Evolutionary conservation across 2,113 vertebrate genomes (phyloP), one percentile per base, ranked within the genome.

Genomic region (Pampusana beccarii): DNA sequence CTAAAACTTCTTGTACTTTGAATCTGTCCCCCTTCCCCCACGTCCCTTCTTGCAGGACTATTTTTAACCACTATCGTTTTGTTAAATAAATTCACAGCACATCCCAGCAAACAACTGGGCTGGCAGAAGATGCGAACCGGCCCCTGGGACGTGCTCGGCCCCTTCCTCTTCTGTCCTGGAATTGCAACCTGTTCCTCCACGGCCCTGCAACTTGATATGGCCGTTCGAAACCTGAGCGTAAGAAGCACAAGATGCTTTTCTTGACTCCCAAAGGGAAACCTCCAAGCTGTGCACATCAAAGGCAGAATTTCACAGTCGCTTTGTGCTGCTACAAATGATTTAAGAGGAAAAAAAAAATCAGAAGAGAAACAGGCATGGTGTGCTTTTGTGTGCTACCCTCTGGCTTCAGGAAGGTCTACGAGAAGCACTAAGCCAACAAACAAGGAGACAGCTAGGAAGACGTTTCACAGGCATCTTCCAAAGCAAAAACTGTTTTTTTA

Each of bases 251-350:
- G 92, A 70, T 2, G 53, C 28, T 70, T 34, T 81, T 73, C 83
- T 51, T 7, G 44, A n/a, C 24, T 84, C 48, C 78, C 83, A 64
- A 18, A 71, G 65, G 61, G 66, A 92, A 91, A 64, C 20, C 53
- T 79, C 69, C 73, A 40, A 81, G 73, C 72, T 79, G 33, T 60
- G 80, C 73, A 75, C 90, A 95, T 91, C 95, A 85, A 91, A 89
- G 82, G 46, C 53, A 85, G 38, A 71, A 91, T 84, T 92, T 66
- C 56, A 72, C 64, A 69, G 70, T 48, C 70, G 56, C 4, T 31
- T 28, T 33, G 44, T 6, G 9, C 54, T 38, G 57, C 53, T 81
- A 57, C 83, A 85, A 84, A 91, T 54, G 26, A 88, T 81, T 92
- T 66, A 74, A 78, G 72, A 74, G 53, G 44, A 46, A 46, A 46